A percentile compares a stretch with the other conserved stretches of the same genome.
phyloP scores from a whole-genome alignment of 2,888 invertebrate species.

The Labia minor region DNA sequence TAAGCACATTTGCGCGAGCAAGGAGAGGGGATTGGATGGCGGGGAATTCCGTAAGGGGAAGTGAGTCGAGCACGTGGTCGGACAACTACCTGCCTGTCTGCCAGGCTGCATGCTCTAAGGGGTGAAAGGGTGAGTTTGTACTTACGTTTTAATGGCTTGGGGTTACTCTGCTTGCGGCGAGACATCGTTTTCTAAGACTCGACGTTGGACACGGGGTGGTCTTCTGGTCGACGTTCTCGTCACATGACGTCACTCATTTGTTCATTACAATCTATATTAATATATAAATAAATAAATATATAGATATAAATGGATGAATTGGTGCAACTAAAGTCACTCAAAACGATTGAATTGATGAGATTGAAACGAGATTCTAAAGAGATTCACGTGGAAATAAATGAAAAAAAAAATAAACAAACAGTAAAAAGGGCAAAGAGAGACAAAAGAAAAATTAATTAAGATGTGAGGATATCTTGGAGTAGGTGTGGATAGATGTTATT shows the following conservation, averaged over 20 bases:
- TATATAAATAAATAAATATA: too few relatives aligned
- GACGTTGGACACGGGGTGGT: not conserved
- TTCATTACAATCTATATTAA: not conserved
- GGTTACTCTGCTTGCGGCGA: constrained; percentile 90
- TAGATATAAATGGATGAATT: too few relatives aligned
- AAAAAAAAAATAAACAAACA: too few relatives aligned
- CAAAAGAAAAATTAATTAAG: too few relatives aligned
- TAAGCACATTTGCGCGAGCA: too few relatives aligned
- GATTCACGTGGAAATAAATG: not conserved
- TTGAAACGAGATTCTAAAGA: not conserved
- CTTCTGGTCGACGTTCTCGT: too few relatives aligned
- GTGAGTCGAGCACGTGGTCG: constrained; percentile 1
- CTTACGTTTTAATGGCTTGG: constrained; percentile 91
- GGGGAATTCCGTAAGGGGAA: not conserved
- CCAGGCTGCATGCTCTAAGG: constrained; percentile 13
- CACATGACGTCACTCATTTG: not conserved
- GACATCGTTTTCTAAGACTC: constrained; percentile 49
- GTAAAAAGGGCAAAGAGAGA: too few relatives aligned
- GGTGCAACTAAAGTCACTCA: too few relatives aligned
- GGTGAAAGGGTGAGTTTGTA: constrained; percentile 30
- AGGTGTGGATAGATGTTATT: too few relatives aligned
- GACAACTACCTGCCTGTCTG: not conserved
- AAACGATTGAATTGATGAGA: too few relatives aligned
- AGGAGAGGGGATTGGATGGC: too few relatives aligned
- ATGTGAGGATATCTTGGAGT: too few relatives aligned